A percentile compares a stretch with the other conserved stretches of the same genome.
These are phyloP conservation scores for Cervus canadensis DNA, from an alignment of 2,113 vertebrate genomes.

Conservation along the genomic window DNA sequence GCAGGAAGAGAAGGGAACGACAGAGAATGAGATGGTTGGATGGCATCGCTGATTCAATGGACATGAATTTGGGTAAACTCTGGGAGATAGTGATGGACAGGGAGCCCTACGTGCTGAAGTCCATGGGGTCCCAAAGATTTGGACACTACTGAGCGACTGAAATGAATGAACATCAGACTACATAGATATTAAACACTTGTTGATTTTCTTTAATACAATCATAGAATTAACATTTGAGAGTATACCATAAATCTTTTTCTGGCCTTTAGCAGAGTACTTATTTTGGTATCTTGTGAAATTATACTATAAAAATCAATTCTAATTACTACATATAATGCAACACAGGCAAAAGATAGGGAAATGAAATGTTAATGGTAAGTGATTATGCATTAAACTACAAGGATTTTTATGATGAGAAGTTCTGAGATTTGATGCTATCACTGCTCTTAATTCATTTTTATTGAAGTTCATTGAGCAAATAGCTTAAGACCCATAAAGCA, in stretches of 20 bases:
- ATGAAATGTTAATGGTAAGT: conserved; percentile 53
- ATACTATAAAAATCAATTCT: conserved; percentile 63
- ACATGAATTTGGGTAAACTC: background rate
- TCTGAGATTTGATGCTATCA: conserved; percentile 42
- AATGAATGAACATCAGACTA: background rate
- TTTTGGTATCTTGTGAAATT: conserved; percentile 29
- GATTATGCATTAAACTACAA: conserved; percentile 48
- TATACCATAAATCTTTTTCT: background rate
- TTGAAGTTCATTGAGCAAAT: conserved; percentile 19
- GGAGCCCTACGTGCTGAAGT: background rate
- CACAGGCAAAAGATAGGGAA: conserved; percentile 41
- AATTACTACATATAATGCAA: conserved; percentile 47
- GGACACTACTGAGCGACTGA: background rate
- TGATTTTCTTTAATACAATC: conserved; percentile 45
- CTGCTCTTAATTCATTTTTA: conserved; percentile 56
- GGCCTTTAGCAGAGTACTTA: conserved; percentile 10
- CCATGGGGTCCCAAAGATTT: background rate
- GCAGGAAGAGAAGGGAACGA: too few relatives aligned
- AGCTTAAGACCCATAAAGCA: background rate
- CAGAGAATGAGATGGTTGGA: background rate
- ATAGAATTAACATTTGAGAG: conserved; percentile 1
- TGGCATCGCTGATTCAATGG: background rate
- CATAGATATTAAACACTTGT: background rate
- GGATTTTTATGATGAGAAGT: conserved; percentile 21
- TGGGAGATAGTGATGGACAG: background rate